Conservation (phyloP, 35 echinoderm and acorn worm genomes). For the Stichopus chloronotus region DNA sequence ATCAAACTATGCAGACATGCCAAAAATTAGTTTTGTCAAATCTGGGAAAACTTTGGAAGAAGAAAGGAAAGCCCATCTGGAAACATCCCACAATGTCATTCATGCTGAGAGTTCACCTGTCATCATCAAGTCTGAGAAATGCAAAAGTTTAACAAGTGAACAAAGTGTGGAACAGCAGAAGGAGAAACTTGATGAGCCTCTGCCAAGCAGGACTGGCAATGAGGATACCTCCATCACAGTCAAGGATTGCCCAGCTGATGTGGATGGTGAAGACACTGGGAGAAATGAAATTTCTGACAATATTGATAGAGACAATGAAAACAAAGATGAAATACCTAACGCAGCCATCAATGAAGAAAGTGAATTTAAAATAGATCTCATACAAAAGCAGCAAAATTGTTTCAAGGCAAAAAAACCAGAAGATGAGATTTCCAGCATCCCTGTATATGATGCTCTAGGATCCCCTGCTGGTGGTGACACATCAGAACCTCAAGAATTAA, state of each 20-base stretch:
- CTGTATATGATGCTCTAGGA: background rate
- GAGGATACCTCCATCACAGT: background rate
- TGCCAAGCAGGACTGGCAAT: background rate
- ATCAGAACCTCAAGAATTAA: background rate
- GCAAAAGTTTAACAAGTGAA: background rate
- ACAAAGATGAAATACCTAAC: background rate
- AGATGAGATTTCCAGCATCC: background rate
- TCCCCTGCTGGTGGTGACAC: background rate
- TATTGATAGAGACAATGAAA: background rate
- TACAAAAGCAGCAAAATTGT: background rate
- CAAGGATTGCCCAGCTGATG: background rate
- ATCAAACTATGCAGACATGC: background rate
- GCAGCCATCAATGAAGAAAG: background rate
- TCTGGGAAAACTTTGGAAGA: background rate
- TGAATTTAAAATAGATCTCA: background rate
- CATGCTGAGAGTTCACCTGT: background rate
- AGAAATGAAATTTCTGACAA: background rate
- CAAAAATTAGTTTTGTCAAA: slow-evolving; percentile 7
- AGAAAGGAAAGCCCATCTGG: background rate
- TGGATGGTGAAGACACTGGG: background rate
- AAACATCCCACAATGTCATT: background rate
- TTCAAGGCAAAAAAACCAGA: background rate
- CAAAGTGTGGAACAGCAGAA: background rate
- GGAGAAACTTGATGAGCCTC: background rate
- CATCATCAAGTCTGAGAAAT: background rate